Conservation (phyloP, 2,113 vertebrate genomes). For the Pygoscelis adeliae region DNA sequence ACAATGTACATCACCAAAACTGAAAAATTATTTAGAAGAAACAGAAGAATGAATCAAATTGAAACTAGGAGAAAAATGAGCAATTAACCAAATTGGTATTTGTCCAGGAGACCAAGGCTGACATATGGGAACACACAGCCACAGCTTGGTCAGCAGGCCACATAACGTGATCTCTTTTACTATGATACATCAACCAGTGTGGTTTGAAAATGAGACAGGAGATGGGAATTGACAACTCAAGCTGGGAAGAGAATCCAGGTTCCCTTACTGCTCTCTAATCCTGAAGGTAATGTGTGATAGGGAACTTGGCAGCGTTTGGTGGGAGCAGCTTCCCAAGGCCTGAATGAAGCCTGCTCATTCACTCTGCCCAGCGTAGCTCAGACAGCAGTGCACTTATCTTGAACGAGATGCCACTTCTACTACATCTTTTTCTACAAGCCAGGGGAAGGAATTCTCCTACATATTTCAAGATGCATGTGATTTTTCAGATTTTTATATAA, state of each 20-base stretch:
- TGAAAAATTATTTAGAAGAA: neutral
- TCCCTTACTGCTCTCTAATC: neutral
- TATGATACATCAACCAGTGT: neutral
- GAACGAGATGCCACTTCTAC: neutral
- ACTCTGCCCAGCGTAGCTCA: neutral
- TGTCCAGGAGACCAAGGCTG: neutral
- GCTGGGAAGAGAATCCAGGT: neutral
- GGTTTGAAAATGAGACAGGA: neutral
- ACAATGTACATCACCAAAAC: neutral
- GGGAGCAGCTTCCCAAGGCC: neutral
- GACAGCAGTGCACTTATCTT: neutral
- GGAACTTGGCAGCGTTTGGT: neutral
- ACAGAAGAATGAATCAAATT: neutral
- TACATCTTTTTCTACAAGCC: neutral
- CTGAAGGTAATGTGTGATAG: neutral
- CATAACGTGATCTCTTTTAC: neutral
- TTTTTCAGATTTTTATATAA: neutral
- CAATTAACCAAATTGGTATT: neutral
- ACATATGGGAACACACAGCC: neutral
- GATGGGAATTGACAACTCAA: neutral
- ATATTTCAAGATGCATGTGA: neutral
- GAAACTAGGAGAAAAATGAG: neutral
- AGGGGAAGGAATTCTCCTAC: neutral
- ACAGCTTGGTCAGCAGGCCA: neutral
- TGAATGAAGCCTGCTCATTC: neutral